Evolutionary conservation across 1,140 invertebrate species (phyloP).

Genomic region (Eumaeus atala): DNA sequence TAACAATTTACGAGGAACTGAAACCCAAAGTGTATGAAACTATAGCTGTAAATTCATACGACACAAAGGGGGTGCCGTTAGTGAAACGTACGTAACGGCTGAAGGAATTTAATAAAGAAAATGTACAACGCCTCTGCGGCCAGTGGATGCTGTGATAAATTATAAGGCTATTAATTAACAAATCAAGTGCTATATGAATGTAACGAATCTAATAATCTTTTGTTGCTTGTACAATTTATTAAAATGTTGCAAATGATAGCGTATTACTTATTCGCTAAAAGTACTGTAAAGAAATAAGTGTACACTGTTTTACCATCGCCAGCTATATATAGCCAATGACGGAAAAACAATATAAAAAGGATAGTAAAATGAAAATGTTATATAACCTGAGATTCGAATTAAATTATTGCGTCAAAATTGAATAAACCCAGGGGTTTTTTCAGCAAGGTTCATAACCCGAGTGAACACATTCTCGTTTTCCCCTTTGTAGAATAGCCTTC

Average conservation of each 20-base stretch:
- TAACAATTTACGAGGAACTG: not conserved
- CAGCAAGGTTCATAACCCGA: too few species aligned
- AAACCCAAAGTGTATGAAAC: slow-evolving; percentile 4
- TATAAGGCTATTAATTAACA: slow-evolving; percentile 33
- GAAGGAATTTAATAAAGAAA: slow-evolving; percentile 39
- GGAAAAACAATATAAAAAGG: too few species aligned
- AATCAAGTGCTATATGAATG: slow-evolving; percentile 18
- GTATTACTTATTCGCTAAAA: too few species aligned
- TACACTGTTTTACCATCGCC: too few species aligned
- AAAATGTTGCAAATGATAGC: not conserved
- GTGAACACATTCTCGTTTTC: too few species aligned
- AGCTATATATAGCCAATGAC: too few species aligned
- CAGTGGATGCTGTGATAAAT: slow-evolving; percentile 40
- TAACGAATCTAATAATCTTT: not conserved
- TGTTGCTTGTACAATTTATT: not conserved
- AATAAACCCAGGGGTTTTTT: too few species aligned
- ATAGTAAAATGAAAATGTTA: too few species aligned
- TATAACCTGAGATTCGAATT: too few species aligned
- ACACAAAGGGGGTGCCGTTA: slow-evolving; percentile 16
- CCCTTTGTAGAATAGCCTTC: too few species aligned
- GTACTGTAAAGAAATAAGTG: not conserved
- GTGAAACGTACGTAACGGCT: slow-evolving; percentile 19
- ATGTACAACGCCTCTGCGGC: slow-evolving; percentile 35
- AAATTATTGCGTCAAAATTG: too few species aligned
- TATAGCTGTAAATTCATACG: slow-evolving; percentile 2